Evolutionary conservation across 2,113 vertebrate genomes (phyloP).

Genomic region (Phylloscopus trochiloides): DNA sequence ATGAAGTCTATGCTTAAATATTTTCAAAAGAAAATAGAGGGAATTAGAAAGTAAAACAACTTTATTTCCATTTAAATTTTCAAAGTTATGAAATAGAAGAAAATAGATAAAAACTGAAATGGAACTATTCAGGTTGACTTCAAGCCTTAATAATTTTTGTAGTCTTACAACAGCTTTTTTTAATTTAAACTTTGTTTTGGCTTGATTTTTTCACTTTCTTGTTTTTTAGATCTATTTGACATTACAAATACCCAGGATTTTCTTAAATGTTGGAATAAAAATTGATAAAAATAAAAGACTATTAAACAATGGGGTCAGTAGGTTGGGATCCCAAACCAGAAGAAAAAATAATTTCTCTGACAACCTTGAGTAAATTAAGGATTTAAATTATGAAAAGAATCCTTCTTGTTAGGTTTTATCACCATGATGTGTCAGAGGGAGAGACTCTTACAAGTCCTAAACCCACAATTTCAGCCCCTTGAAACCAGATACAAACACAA

Average conservation of each 20-base stretch:
- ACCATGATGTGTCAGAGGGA: background rate
- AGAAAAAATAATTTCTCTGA: background rate
- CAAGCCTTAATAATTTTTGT: background rate
- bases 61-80: background rate
- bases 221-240: background rate
- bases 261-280: background rate
- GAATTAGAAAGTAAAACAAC: background rate
- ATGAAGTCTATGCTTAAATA: background rate
- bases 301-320: background rate
- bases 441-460: background rate
- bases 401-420: background rate
- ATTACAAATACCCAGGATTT: background rate
- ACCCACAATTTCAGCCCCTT: background rate
- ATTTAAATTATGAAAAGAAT: background rate
- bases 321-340: too few species aligned
- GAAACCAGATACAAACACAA: accelerated
- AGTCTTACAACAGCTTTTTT: background rate
- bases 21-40: background rate
- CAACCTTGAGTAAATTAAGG: background rate
- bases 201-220: background rate
- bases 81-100: background rate
- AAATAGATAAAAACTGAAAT: background rate
- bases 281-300: background rate
- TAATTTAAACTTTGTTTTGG: background rate
- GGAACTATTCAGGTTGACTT: background rate